A percentile compares a stretch with the other conserved stretches of the same genome.
These are phyloP conservation scores for Eutrigla gurnardus DNA, from an alignment of 2,797 vertebrate species.

Conservation along the genomic window DNA sequence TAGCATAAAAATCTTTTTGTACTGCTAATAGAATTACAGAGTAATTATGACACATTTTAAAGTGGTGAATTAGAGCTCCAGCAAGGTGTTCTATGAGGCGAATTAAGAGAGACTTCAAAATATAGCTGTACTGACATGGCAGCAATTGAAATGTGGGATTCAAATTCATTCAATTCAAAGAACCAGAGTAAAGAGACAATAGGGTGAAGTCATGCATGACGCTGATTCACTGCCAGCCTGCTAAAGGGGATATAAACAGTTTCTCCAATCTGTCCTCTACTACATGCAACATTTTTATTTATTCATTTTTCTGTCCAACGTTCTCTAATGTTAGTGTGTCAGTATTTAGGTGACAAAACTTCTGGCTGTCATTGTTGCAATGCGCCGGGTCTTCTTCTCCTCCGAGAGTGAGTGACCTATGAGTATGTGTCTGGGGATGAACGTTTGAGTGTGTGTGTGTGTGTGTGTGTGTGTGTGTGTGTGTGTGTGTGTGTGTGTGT, in stretches of 20 bases:
- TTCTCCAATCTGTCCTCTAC: not conserved
- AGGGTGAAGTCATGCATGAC: conserved; percentile 62
- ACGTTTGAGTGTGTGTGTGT: conserved; percentile 12
- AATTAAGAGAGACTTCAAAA: conserved; percentile 60
- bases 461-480: not conserved
- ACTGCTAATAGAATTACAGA: conserved; percentile 36
- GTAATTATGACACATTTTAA: conserved; percentile 43
- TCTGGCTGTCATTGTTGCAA: conserved; percentile 39
- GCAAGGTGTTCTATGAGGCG: conserved; percentile 36
- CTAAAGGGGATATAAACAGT: conserved; percentile 28
- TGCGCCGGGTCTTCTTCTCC: conserved; percentile 21
- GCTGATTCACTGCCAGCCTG: conserved; percentile 63
- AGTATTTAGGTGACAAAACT: conserved; percentile 27
- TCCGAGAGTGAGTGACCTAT: conserved; percentile 37
- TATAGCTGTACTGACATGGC: conserved; percentile 26
- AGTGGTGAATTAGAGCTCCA: conserved; percentile 34
- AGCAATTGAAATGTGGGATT: conserved; percentile 55
- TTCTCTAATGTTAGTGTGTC: conserved; percentile 21
- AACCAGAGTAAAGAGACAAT: conserved; percentile 60
- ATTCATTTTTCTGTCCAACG: not conserved
- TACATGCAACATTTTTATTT: not conserved
- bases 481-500: conserved; percentile 2
- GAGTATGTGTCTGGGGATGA: conserved; percentile 11
- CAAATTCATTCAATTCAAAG: conserved; percentile 45
- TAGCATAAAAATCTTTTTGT: not conserved